Percentiles rank a stretch among this genome's conserved stretches.
Evolutionary conservation across 2,113 vertebrate genomes (phyloP).

Genomic region (Paraplagusia blochii): DNA sequence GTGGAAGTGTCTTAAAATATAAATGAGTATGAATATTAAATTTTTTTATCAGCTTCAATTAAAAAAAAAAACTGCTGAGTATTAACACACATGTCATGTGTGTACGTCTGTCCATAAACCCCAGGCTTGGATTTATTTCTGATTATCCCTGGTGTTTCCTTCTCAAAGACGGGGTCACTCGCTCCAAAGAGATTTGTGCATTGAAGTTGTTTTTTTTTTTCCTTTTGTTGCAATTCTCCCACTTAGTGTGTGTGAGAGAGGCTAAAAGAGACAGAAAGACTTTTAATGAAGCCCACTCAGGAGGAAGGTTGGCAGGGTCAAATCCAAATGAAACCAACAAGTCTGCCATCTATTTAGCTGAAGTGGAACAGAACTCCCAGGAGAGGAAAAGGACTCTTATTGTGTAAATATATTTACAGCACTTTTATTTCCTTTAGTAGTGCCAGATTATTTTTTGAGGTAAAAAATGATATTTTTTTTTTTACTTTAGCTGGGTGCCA

Average conservation of each 20-base stretch:
- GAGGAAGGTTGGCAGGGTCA: conserved; percentile 76
- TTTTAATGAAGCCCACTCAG: conserved; percentile 80
- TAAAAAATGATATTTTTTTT: no score
- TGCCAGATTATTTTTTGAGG: no score
- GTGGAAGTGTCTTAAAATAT: conserved; percentile 97
- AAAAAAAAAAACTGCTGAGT: conserved; percentile 91
- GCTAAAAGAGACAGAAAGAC: conserved; percentile 68
- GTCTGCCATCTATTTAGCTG: conserved; percentile 58
- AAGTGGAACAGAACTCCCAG: conserved; percentile 65
- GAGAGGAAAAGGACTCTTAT: conserved; percentile 49
- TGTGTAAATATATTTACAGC: conserved; percentile 9
- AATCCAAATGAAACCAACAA: conserved; percentile 72
- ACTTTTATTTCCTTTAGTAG: no score
- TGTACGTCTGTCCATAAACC: conserved; percentile 83
- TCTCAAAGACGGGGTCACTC: conserved; percentile 76
- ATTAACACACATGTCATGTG: conserved; percentile 94
- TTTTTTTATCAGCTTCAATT: conserved; percentile 76
- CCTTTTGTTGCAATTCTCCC: conserved; percentile 75
- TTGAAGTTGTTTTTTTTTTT: conserved; percentile 67
- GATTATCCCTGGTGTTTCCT: conserved; percentile 85
- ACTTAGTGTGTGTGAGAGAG: conserved; percentile 65
- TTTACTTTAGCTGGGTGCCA: no score
- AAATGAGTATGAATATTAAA: conserved; percentile 99
- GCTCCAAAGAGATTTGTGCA: conserved; percentile 74
- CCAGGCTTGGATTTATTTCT: conserved; percentile 83